phyloP scores from a whole-genome alignment of 2,888 invertebrate species.

The Caenorhabditis sp. region DNA sequence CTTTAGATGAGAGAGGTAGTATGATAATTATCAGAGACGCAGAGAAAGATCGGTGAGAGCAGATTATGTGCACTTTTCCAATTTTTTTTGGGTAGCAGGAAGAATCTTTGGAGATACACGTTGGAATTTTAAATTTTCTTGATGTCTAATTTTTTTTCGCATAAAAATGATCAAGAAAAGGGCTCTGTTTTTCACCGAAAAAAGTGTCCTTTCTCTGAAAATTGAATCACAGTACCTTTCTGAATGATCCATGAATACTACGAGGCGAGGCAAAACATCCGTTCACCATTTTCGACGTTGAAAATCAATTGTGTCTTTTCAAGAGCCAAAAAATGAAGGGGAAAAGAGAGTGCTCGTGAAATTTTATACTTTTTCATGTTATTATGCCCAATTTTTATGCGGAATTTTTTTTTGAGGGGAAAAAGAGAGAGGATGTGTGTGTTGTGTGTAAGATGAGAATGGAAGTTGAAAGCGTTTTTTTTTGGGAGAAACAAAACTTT shows the following conservation, averaged over 20 bases:
- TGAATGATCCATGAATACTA: constrained; percentile 25
- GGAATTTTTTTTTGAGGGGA: background rate
- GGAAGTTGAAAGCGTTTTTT: too few species aligned
- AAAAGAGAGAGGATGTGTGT: too few species aligned
- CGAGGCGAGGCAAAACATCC: constrained; percentile 38
- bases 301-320: background rate
- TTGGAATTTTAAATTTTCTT: background rate
- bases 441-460: too few species aligned
- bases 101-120: background rate
- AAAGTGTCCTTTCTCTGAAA: too few species aligned
- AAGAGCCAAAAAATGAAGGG: background rate
- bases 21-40: background rate
- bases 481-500: too few species aligned
- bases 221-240: too few species aligned
- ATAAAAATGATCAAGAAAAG: background rate
- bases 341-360: background rate
- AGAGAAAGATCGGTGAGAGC: background rate
- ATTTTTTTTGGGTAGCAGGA: background rate
- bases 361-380: background rate
- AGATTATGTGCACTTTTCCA: too few species aligned
- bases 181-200: too few species aligned
- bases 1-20: too few species aligned
- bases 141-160: background rate
- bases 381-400: background rate
- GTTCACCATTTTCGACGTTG: constrained; percentile 23